Evolutionary conservation across 2,797 vertebrate species (phyloP).

Genomic region (Parauchenoglanis punctatus): DNA sequence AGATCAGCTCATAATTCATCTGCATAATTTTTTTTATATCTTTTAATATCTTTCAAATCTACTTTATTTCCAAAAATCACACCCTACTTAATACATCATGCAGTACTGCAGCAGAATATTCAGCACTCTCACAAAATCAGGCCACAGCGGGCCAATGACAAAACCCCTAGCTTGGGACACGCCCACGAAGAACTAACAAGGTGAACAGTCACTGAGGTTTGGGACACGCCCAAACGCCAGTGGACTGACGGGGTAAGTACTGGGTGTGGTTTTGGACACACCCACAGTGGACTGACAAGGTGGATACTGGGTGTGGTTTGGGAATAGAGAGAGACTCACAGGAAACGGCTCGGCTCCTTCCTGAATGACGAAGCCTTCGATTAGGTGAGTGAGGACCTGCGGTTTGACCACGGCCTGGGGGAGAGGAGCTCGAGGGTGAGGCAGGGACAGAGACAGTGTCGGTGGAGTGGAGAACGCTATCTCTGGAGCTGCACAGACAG

Average conservation of each 20-base stretch:
- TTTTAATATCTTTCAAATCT: too few relatives aligned
- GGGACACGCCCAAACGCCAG: too few relatives aligned
- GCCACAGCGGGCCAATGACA: not conserved
- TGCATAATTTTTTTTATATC: not conserved
- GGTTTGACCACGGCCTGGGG: slow-evolving; percentile 98
- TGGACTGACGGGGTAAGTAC: too few relatives aligned
- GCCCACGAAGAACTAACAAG: too few relatives aligned
- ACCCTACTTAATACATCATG: not conserved
- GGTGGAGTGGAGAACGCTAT: slow-evolving; percentile 75
- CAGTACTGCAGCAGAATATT: not conserved
- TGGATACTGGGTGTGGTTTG: not conserved
- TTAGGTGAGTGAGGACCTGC: slow-evolving; percentile 97
- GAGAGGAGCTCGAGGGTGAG: slow-evolving; percentile 82
- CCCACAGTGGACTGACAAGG: too few relatives aligned
- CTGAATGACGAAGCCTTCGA: slow-evolving; percentile 98
- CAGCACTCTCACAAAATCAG: not conserved
- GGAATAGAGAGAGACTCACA: slow-evolving; percentile 71
- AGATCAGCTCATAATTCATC: not conserved
- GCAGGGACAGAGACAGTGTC: slow-evolving; percentile 75
- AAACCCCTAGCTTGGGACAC: too few relatives aligned
- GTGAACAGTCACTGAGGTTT: not conserved
- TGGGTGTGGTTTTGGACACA: not conserved
- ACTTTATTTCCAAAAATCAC: not conserved
- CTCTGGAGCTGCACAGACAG: slow-evolving; percentile 65
- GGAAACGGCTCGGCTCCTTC: slow-evolving; percentile 98